phyloP scores from a whole-genome alignment of 1,140 invertebrate genomes.

The Medauroidea extradentata region DNA sequence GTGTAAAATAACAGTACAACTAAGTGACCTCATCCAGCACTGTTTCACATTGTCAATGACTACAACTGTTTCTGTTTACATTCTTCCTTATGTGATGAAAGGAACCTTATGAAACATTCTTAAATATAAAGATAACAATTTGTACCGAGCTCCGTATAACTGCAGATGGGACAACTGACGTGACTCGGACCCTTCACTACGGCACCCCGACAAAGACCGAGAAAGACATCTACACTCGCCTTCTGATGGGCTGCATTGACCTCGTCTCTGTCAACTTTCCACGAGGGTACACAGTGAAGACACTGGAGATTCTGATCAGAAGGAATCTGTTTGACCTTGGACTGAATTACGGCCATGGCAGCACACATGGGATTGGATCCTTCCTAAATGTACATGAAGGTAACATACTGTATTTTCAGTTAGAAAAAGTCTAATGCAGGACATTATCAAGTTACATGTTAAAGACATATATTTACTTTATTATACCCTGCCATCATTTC shows the following conservation, averaged over 20 bases:
- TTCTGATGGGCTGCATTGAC: constrained; percentile 60
- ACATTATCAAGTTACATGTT: neutral
- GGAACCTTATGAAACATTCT: no score
- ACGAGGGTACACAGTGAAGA: constrained; percentile 34
- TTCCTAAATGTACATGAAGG: constrained; percentile 61
- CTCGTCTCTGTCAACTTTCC: constrained; percentile 41
- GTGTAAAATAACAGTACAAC: no score
- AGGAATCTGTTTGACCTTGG: constrained; percentile 50
- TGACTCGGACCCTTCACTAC: constrained; percentile 60
- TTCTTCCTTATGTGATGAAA: no score
- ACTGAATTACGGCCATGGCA: constrained; percentile 56
- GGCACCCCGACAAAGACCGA: constrained; percentile 51
- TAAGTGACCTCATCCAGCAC: no score
- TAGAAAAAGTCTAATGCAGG: neutral
- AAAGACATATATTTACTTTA: no score
- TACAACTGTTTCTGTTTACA: no score
- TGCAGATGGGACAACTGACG: constrained; percentile 64
- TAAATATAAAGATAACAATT: no score
- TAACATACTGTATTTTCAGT: constrained; percentile 38
- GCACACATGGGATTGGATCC: constrained; percentile 58
- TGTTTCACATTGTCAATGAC: no score
- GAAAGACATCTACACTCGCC: constrained; percentile 58
- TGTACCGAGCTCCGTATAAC: no score
- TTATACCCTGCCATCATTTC: neutral
- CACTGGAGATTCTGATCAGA: constrained; percentile 48